phyloP scores from a whole-genome alignment of 2,113 vertebrate genomes.

The Callopanchax toddi region DNA sequence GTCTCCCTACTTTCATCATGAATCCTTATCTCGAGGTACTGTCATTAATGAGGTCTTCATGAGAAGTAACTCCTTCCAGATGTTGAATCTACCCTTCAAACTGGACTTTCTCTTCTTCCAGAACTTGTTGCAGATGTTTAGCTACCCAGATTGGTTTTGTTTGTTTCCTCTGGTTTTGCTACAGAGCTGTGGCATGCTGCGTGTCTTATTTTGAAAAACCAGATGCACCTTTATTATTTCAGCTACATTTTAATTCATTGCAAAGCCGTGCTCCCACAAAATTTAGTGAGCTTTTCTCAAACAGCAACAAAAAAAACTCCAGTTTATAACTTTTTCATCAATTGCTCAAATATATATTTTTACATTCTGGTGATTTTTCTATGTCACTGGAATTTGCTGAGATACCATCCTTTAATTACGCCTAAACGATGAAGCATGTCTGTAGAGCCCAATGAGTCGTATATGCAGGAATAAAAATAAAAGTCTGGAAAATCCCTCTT shows the following conservation, averaged over 20 bases:
- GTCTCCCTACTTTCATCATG: slow-evolving; percentile 1
- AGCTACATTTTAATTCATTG: neutral
- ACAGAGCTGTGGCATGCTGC: neutral
- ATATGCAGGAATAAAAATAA: too few species aligned
- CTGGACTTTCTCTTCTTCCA: neutral
- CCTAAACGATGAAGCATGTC: too few species aligned
- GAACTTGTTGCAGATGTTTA: slow-evolving; percentile 13
- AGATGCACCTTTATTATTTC: neutral
- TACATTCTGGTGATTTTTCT: too few species aligned
- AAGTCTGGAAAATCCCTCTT: too few species aligned
- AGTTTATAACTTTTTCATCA: too few species aligned
- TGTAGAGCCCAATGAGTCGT: too few species aligned
- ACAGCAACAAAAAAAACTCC: too few species aligned
- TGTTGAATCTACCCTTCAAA: neutral
- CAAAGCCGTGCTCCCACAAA: neutral
- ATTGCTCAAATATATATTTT: too few species aligned
- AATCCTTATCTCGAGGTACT: neutral
- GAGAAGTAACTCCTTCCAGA: slow-evolving; percentile 1
- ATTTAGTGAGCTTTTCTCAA: too few species aligned
- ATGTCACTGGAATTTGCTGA: too few species aligned
- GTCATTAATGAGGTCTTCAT: slow-evolving; percentile 11
- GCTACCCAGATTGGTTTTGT: neutral
- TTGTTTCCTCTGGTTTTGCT: neutral
- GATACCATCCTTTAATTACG: too few species aligned
- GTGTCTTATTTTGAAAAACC: slow-evolving; percentile 13